Percentiles rank a stretch among this genome's conserved stretches.
Conservation (phyloP, 2,113 vertebrate genomes). For the Antechinus flavipes region DNA sequence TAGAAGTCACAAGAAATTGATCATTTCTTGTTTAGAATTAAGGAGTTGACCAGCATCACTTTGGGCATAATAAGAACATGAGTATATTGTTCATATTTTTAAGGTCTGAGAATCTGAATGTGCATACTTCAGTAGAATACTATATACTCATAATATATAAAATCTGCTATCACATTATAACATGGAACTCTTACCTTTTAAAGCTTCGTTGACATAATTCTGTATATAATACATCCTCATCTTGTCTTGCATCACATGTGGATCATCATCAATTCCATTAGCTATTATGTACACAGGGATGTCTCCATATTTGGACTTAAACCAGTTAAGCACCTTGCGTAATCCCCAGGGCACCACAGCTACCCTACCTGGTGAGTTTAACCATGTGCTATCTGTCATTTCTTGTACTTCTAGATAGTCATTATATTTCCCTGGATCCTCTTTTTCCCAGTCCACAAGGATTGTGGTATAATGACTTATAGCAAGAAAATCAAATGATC, state of each 20-base stretch:
- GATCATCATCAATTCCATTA: slow-evolving; percentile 93
- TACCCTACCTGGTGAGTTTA: slow-evolving; percentile 83
- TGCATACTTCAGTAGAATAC: not conserved
- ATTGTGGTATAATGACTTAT: slow-evolving; percentile 95
- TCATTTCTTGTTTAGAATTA: not conserved
- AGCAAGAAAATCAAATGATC: slow-evolving; percentile 96
- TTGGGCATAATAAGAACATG: not conserved
- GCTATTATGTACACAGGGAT: slow-evolving; percentile 92
- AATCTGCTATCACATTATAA: not conserved
- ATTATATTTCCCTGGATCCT: slow-evolving; percentile 90
- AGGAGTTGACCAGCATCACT: not conserved
- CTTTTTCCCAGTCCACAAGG: slow-evolving; percentile 92
- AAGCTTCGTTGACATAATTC: slow-evolving; percentile 95
- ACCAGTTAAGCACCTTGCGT: slow-evolving; percentile 89
- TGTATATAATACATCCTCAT: slow-evolving; percentile 93
- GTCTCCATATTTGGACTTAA: slow-evolving; percentile 90
- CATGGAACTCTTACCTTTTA: slow-evolving; percentile 92
- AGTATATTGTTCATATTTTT: not conserved
- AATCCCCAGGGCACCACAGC: slow-evolving; percentile 97
- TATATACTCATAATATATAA: not conserved
- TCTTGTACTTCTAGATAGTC: slow-evolving; percentile 91
- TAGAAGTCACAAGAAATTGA: too few relatives aligned
- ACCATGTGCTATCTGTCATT: slow-evolving; percentile 94
- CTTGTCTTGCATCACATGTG: slow-evolving; percentile 87
- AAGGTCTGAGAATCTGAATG: not conserved